Conservation (phyloP, 2,113 vertebrate species). For the Heterochromis multidens region DNA sequence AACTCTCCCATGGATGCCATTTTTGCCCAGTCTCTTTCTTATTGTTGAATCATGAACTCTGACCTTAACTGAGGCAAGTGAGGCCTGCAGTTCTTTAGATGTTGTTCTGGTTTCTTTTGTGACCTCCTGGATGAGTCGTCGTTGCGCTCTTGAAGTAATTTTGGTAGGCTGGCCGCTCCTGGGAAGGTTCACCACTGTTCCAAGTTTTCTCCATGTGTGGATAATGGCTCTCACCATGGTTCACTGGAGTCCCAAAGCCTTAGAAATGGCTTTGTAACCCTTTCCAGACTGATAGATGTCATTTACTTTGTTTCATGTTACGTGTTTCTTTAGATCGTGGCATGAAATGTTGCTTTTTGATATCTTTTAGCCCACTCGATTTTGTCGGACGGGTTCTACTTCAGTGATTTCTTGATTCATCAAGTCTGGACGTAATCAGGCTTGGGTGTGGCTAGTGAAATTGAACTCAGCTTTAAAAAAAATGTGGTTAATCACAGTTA, state of each 20-base stretch:
- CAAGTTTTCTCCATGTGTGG: neutral
- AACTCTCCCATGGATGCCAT: neutral
- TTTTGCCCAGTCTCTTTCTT: neutral
- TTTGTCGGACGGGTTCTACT: neutral
- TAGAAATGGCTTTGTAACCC: neutral
- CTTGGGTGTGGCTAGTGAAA: neutral
- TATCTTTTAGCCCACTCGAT: accelerated
- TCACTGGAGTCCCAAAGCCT: neutral
- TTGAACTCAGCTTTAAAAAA: neutral
- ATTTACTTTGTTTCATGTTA: neutral
- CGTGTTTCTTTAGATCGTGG: neutral
- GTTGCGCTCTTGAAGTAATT: neutral
- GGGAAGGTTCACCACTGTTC: accelerated
- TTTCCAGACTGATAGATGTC: neutral
- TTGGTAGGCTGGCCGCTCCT: neutral
- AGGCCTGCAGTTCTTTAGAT: neutral
- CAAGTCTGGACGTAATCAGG: neutral
- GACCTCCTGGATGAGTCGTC: neutral
- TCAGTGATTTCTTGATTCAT: neutral
- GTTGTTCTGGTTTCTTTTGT: neutral
- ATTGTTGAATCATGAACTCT: neutral
- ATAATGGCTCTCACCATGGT: neutral
- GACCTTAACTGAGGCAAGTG: neutral
- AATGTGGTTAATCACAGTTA: neutral
- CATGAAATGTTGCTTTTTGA: neutral